phyloP scores from a whole-genome alignment of 2,113 vertebrate genomes.

The Spermophilus dauricus region DNA sequence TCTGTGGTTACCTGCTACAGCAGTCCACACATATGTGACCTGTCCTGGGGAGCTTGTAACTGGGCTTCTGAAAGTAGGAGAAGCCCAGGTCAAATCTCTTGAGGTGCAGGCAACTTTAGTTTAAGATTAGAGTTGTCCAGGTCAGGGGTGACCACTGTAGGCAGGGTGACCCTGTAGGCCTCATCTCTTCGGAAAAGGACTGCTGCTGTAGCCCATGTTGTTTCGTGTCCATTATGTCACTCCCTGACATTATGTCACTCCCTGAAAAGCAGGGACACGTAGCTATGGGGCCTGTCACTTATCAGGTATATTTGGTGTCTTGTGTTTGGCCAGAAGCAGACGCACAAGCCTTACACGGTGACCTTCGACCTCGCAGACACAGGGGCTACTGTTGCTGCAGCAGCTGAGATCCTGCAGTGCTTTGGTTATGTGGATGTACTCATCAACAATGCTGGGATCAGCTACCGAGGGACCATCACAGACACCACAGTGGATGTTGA shows the following conservation, averaged over 20 bases:
- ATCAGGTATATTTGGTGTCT: not conserved
- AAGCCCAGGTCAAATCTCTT: not conserved
- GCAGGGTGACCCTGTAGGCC: not conserved
- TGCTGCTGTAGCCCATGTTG: not conserved
- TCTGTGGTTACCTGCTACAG: not conserved
- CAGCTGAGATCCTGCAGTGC: conserved; percentile 92
- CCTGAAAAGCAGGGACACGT: not conserved
- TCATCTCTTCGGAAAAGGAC: not conserved
- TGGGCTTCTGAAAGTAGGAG: not conserved
- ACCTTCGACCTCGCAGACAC: conserved; percentile 94
- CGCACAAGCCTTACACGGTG: conserved; percentile 90
- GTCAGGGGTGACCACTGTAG: too few species aligned
- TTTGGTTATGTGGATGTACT: conserved; percentile 94
- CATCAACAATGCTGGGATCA: conserved; percentile 97
- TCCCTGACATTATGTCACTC: not conserved
- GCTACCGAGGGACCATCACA: conserved; percentile 94
- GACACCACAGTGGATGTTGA: conserved; percentile 94
- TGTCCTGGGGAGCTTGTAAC: not conserved
- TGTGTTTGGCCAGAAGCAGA: conserved; percentile 84
- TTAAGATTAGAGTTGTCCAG: not conserved
- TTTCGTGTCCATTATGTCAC: not conserved
- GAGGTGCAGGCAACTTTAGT: not conserved
- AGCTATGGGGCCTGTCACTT: not conserved
- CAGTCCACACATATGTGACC: not conserved
- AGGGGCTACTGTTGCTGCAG: conserved; percentile 86